These are phyloP conservation scores for Heterodera carotae DNA, from an alignment of 1,140 invertebrate genomes.

Conservation along the genomic window DNA sequence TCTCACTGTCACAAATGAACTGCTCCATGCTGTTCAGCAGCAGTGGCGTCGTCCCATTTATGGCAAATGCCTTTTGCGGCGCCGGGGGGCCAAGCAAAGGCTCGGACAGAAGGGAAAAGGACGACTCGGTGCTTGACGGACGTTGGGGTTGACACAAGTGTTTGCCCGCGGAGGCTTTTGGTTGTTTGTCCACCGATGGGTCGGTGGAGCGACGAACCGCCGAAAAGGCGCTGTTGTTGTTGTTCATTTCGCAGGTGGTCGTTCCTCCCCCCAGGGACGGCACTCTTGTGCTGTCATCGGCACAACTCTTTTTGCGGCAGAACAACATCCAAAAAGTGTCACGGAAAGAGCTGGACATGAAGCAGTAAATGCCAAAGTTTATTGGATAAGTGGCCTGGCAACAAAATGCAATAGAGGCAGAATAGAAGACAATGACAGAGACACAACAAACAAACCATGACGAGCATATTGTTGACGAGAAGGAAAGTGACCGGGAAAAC, in stretches of 20 bases:
- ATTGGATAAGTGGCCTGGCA: conserved; percentile 78
- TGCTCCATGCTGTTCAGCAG: not conserved
- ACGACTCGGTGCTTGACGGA: not conserved
- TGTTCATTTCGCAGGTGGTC: conserved; percentile 1
- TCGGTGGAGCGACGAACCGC: conserved; percentile 26
- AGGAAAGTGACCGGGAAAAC: conserved; percentile 76
- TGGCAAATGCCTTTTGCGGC: not conserved
- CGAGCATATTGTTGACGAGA: conserved; percentile 85
- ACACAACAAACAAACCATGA: conserved; percentile 71
- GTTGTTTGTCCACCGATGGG: conserved; percentile 3
- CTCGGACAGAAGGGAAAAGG: conserved; percentile 7
- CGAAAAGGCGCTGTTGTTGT: not conserved
- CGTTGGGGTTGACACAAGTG: not conserved
- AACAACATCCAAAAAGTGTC: conserved; percentile 90
- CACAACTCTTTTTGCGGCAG: conserved; percentile 25
- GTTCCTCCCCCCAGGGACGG: not conserved
- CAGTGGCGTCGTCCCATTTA: not conserved
- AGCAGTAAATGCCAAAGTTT: conserved; percentile 93
- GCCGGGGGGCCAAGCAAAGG: not conserved
- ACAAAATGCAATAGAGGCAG: not conserved
- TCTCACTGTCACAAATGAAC: not conserved
- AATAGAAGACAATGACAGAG: not conserved
- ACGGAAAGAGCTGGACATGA: conserved; percentile 88
- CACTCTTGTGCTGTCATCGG: not conserved
- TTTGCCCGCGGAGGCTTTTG: not conserved